Evolutionary conservation across 2,113 vertebrate species (phyloP), one percentile per base, ranked within the genome.

Genomic region (Corapipo altera): DNA sequence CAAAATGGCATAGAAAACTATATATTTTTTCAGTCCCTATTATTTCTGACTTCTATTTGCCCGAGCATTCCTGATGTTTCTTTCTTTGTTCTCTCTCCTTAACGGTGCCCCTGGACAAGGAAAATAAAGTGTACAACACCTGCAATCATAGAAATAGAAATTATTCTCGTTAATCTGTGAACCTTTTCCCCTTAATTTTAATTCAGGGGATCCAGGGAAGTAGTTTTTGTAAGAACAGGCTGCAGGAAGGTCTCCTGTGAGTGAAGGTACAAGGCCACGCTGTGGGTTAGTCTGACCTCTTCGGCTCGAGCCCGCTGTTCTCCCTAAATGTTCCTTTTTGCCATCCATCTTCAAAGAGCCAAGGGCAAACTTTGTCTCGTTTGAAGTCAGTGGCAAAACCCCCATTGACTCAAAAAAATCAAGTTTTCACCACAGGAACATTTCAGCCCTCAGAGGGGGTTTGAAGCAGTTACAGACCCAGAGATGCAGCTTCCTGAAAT

Each of bases 361-460:
- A 51, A 65, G 80, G 76, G 86, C 58, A 92, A 92, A 58, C 24
- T 66, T 92, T 89, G 83, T 54, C 83, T 75, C 35, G n/a, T 79
- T 85, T 96, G 91, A 94, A 94, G 76, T 72, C 54, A 18, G 52
- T 91, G 93, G 57, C 59, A 75, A 95, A 96, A 52, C 77, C 84
- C 73, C 66, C 80, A 62, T 6, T 95, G 91, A 94, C 83, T 87
- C 2, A 0, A 76, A 83, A 30, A 81, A 76, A 49, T 93, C 39
- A 70, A 73, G 43, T 76, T 93, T 82, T 94, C 61, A 91, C 52
- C 46, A 65, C 54, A 30, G 76, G 70, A 93, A 75, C n/a, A 23
- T 76, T 67, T 72, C 73, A 92, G 51, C 88, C 83, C 73, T 93
- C 39, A 2, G 35, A 78, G 91, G 61, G 66, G 72, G 64, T 58